These are phyloP conservation scores for Melolontha melolontha DNA, from an alignment of 2,888 invertebrate species.

Conservation along the genomic window DNA sequence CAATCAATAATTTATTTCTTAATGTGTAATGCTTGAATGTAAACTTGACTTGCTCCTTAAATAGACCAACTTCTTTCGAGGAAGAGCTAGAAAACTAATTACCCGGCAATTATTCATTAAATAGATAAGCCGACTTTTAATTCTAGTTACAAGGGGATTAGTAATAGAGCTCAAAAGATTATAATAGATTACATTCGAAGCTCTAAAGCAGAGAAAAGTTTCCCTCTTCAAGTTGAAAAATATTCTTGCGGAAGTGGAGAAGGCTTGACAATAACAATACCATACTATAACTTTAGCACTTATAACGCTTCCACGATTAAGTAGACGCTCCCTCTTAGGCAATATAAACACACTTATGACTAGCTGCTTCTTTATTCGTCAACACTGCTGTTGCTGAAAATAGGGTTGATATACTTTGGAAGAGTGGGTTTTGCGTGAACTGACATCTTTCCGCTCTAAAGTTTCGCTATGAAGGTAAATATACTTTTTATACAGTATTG, in stretches of 20 bases:
- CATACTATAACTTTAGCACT: constrained; percentile 41
- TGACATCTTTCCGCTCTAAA: constrained; percentile 26
- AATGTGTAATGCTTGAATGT: no score
- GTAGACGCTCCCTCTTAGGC: constrained; percentile 35
- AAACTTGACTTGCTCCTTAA: no score
- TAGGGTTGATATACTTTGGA: constrained; percentile 9
- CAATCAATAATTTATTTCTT: no score
- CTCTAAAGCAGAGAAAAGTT: constrained; percentile 4
- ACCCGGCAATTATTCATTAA: constrained; percentile 1
- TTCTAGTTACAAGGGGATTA: constrained; percentile 16
- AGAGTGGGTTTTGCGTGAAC: constrained; percentile 13
- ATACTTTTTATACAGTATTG: constrained; percentile 28
- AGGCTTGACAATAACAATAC: constrained; percentile 36
- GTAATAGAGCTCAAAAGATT: constrained; percentile 15
- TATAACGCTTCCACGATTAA: constrained; percentile 40
- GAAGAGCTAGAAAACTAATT: constrained; percentile 17
- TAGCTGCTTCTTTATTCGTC: constrained; percentile 31
- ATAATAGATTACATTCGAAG: constrained; percentile 13
- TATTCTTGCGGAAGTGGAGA: constrained; percentile 22
- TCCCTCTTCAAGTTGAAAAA: constrained; percentile 29
- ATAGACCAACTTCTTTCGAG: background rate
- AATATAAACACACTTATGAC: constrained; percentile 43
- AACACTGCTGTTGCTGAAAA: constrained; percentile 24
- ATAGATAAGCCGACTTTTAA: constrained; percentile 15
- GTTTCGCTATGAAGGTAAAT: constrained; percentile 33